Conservation (phyloP, 2,113 vertebrate species). For the Pterocles orientalis region DNA sequence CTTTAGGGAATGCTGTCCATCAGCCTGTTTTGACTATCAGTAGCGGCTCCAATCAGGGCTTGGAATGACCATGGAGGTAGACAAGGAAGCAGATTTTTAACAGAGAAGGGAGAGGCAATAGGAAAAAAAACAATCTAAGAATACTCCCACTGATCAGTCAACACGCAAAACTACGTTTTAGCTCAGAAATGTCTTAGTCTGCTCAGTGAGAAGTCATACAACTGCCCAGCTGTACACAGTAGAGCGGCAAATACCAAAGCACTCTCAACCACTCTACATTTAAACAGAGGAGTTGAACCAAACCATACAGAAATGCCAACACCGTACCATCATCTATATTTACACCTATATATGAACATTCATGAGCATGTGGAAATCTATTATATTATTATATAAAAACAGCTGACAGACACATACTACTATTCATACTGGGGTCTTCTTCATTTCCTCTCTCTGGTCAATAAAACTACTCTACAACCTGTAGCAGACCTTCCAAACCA, state of each 20-base stretch:
- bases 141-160: background rate
- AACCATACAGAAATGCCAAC: background rate
- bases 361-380: background rate
- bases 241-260: background rate
- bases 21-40: background rate
- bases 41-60: background rate
- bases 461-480: background rate
- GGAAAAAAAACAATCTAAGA: background rate
- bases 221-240: too few species aligned
- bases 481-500: background rate
- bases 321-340: background rate
- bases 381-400: background rate
- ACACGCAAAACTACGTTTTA: background rate
- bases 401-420: background rate
- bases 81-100: background rate
- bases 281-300: background rate
- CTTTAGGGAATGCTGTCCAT: background rate
- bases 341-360: background rate
- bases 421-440: background rate
- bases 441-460: background rate
- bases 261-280: background rate
- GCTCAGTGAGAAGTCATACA: background rate
- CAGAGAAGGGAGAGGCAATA: background rate
- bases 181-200: background rate
- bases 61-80: background rate